Evolutionary conservation across 2,888 invertebrate genomes (phyloP).

Genomic region (Cerceris rybyensis): DNA sequence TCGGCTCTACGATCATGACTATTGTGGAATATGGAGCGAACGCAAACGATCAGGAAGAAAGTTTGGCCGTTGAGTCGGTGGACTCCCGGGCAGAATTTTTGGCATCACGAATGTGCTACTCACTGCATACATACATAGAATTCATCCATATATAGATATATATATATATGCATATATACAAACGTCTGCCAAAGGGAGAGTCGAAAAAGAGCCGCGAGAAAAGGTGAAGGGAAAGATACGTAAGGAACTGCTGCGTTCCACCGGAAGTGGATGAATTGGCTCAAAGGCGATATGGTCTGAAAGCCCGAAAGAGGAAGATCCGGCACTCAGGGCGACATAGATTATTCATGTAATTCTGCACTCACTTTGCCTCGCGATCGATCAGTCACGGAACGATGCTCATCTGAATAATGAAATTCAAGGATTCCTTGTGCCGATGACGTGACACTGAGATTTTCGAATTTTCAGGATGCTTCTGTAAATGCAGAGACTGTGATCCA

Average conservation of each 20-base stretch:
- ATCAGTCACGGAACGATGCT: slow-evolving; percentile 69
- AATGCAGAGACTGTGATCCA: slow-evolving; percentile 36
- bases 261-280: slow-evolving; percentile 69
- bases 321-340: slow-evolving; percentile 68
- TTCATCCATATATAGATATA: background rate
- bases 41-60: slow-evolving; percentile 44
- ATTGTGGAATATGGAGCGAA: slow-evolving; percentile 52
- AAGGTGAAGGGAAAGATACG: slow-evolving; percentile 43
- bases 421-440: slow-evolving; percentile 65
- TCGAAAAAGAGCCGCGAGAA: slow-evolving; percentile 45
- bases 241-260: slow-evolving; percentile 57
- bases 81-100: slow-evolving; percentile 36
- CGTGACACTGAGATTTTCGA: slow-evolving; percentile 56
- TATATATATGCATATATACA: background rate
- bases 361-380: slow-evolving; percentile 68
- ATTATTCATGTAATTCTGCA: slow-evolving; percentile 71
- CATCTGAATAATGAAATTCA: slow-evolving; percentile 70
- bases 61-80: slow-evolving; percentile 34
- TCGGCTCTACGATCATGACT: slow-evolving; percentile 33
- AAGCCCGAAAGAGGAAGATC: slow-evolving; percentile 67
- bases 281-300: slow-evolving; percentile 68
- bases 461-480: slow-evolving; percentile 36
- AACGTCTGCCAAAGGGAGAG: slow-evolving; percentile 41
- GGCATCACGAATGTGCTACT: slow-evolving; percentile 36
- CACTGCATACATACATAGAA: slow-evolving; percentile 7